Evolutionary conservation across 2,888 invertebrate species (phyloP).

Genomic region (Eupeodes luniger): DNA sequence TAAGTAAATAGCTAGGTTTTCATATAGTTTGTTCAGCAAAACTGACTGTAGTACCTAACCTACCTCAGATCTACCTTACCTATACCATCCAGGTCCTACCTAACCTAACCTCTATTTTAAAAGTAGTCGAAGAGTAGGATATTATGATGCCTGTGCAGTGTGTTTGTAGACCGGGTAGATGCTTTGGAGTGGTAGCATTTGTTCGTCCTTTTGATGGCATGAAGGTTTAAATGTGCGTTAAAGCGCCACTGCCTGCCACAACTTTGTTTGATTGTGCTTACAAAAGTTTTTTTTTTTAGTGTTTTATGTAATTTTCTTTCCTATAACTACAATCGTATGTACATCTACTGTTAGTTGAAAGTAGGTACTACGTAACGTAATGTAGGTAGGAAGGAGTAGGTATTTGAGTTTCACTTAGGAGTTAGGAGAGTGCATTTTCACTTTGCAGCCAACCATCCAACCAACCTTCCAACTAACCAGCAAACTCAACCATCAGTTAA

Average conservation of each 20-base stretch:
- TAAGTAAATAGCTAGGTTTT: constrained; percentile 62
- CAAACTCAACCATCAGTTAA: background rate
- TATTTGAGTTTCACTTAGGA: constrained; percentile 46
- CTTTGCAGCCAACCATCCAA: background rate
- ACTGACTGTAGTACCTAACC: background rate
- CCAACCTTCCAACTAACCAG: background rate
- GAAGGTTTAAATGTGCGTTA: constrained; percentile 60
- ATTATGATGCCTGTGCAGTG: background rate
- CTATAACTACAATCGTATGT: too few species aligned
- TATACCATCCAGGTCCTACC: too few species aligned
- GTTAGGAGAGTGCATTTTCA: constrained; percentile 28
- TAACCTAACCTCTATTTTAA: background rate
- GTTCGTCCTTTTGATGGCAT: constrained; percentile 37
- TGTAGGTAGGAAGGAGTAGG: background rate
- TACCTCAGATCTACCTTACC: too few species aligned
- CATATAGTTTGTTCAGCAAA: constrained; percentile 37
- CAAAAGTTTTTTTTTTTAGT: constrained; percentile 36
- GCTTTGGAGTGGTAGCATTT: constrained; percentile 18
- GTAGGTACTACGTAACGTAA: background rate
- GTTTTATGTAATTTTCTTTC: constrained; percentile 33
- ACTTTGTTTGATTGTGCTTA: constrained; percentile 46
- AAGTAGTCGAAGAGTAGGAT: constrained; percentile 14
- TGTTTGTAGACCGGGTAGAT: background rate
- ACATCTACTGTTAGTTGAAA: background rate
- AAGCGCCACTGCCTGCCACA: constrained; percentile 43